Conservation (phyloP, 2,113 vertebrate genomes). For the Pelmatolapia mariae region DNA sequence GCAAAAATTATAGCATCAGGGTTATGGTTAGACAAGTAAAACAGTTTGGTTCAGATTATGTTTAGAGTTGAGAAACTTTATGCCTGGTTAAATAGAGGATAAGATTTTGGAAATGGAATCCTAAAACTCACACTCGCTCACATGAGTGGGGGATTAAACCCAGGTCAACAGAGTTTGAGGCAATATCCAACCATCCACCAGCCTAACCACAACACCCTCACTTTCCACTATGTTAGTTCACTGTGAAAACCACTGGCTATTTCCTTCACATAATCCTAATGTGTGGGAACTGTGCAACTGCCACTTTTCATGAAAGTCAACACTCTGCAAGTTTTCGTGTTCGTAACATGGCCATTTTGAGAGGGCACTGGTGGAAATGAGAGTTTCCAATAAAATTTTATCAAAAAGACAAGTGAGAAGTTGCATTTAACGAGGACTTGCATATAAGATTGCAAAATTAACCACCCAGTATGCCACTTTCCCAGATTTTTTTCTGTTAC, state of each 20-base stretch:
- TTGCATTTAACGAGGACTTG: neutral
- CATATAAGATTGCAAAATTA: constrained; percentile 15
- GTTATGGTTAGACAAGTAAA: constrained; percentile 18
- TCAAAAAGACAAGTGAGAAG: neutral
- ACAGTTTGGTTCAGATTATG: constrained; percentile 4
- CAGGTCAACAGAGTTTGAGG: constrained; percentile 44
- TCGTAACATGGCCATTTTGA: neutral
- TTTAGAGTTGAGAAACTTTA: constrained; percentile 6
- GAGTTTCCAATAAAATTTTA: neutral
- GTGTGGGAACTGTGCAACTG: constrained; percentile 20
- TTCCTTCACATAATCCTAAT: constrained; percentile 8
- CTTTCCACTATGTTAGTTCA: constrained; percentile 28
- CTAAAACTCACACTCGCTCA: neutral
- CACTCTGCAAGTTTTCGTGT: neutral
- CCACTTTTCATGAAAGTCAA: constrained; percentile 11
- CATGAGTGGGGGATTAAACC: constrained; percentile 12
- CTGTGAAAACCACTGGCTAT: constrained; percentile 22
- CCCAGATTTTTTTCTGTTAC: neutral
- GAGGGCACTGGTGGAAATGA: neutral
- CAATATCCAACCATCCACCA: neutral
- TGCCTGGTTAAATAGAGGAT: neutral
- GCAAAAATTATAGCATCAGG: neutral
- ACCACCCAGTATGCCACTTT: neutral
- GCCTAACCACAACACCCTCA: constrained; percentile 32
- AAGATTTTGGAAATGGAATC: neutral